Evolutionary conservation across 2,113 vertebrate species (phyloP).

Genomic region (Arenaria interpres): DNA sequence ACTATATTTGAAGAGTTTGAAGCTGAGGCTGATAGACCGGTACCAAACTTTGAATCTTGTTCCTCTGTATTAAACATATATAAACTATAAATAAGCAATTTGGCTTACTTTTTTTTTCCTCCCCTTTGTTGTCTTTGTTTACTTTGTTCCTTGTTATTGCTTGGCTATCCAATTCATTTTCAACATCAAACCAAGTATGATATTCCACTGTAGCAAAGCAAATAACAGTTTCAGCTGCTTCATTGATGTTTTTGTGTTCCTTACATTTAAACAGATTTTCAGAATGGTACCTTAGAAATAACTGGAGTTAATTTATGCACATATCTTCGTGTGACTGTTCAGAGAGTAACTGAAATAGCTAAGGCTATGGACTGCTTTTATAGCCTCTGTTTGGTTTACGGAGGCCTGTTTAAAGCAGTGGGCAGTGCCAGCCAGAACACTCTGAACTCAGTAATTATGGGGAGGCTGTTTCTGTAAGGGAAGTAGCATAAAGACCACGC

Average conservation of each 20-base stretch:
- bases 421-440: background rate
- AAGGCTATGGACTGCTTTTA: background rate
- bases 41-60: background rate
- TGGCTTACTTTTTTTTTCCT: background rate
- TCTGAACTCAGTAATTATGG: background rate
- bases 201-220: background rate
- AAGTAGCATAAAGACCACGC: background rate
- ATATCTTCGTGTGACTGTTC: background rate
- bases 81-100: background rate
- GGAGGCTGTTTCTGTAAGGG: background rate
- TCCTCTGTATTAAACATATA: background rate
- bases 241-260: background rate
- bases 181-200: background rate
- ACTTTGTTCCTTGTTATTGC: background rate
- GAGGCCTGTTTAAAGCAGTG: background rate
- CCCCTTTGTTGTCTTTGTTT: no score
- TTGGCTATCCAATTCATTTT: background rate
- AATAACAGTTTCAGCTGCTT: background rate
- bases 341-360: background rate
- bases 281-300: background rate
- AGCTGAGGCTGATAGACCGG: background rate
- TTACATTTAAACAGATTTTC: background rate
- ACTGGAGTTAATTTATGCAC: background rate
- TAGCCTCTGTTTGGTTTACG: background rate
- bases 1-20: conserved; percentile 39